phyloP scores from a whole-genome alignment of 2,888 invertebrate species.

The Tipula vernalis region DNA sequence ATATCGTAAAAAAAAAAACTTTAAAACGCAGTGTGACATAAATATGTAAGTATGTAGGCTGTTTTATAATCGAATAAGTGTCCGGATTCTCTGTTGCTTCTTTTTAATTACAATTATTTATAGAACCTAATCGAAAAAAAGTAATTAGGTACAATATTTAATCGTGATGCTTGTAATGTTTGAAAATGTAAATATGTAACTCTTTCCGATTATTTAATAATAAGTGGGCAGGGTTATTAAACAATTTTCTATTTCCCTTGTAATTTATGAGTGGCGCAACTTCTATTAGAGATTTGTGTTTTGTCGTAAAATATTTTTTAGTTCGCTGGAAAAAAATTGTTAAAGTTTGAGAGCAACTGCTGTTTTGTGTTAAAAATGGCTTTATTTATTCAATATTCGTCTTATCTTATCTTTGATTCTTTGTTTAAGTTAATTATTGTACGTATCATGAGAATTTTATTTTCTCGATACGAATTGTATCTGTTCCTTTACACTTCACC shows the following conservation, averaged over 20 bases:
- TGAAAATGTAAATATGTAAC: not conserved
- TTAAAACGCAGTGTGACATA: not conserved
- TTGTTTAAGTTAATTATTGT: too few relatives aligned
- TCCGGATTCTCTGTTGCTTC: not conserved
- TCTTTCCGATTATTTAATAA: not conserved
- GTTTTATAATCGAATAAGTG: not conserved
- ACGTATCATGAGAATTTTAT: too few relatives aligned
- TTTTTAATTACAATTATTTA: not conserved
- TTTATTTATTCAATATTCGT: too few relatives aligned
- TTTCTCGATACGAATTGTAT: too few relatives aligned
- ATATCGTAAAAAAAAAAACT: not conserved
- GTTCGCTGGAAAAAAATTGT: too few relatives aligned
- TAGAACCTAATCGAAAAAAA: not conserved
- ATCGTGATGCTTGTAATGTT: not conserved
- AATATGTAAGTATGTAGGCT: not conserved
- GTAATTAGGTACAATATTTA: not conserved
- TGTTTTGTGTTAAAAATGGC: too few relatives aligned
- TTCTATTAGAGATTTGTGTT: too few relatives aligned
- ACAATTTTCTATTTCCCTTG: not conserved
- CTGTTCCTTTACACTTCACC: too few relatives aligned
- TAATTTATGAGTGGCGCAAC: too few relatives aligned
- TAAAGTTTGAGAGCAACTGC: too few relatives aligned
- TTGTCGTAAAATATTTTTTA: too few relatives aligned
- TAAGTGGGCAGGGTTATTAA: not conserved
- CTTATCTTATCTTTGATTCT: too few relatives aligned